phyloP scores from a whole-genome alignment of 23 tunicate species.

The Trididemnum nubilum region DNA sequence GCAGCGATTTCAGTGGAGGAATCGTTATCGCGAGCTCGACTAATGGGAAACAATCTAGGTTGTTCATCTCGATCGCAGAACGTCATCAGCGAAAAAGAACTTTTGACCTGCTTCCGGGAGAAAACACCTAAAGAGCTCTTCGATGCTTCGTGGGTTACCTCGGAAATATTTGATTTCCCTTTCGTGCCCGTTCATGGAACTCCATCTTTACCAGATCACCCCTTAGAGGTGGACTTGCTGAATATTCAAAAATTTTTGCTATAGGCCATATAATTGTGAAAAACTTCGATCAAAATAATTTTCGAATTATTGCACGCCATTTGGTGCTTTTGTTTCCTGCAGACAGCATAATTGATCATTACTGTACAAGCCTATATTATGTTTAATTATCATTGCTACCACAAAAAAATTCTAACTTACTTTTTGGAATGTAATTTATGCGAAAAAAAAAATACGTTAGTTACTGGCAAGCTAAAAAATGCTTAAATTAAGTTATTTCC shows the following conservation, averaged over 20 bases:
- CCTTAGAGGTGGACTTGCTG: constrained; percentile 30
- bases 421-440: too few species aligned
- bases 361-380: too few species aligned
- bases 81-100: constrained; percentile 12
- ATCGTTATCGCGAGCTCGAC: constrained; percentile 30
- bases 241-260: background rate
- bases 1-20: constrained; percentile 31
- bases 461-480: too few species aligned
- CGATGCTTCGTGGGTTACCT: constrained; percentile 48
- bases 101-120: constrained; percentile 44
- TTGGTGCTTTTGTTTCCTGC: too few species aligned
- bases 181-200: constrained; percentile 78
- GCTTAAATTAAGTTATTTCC: too few species aligned
- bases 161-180: constrained; percentile 77
- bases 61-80: constrained; percentile 24
- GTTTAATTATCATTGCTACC: too few species aligned
- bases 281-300: too few species aligned
- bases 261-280: too few species aligned
- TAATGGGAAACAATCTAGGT: constrained; percentile 5
- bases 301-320: too few species aligned
- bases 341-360: too few species aligned
- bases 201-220: constrained; percentile 47
- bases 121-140: constrained; percentile 45
- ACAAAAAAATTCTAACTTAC: too few species aligned
- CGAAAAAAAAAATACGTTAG: too few species aligned